Percentiles rank a stretch among this genome's conserved stretches.
Conservation (phyloP, 2,888 invertebrate genomes). For the Erpobdella octoculata region DNA sequence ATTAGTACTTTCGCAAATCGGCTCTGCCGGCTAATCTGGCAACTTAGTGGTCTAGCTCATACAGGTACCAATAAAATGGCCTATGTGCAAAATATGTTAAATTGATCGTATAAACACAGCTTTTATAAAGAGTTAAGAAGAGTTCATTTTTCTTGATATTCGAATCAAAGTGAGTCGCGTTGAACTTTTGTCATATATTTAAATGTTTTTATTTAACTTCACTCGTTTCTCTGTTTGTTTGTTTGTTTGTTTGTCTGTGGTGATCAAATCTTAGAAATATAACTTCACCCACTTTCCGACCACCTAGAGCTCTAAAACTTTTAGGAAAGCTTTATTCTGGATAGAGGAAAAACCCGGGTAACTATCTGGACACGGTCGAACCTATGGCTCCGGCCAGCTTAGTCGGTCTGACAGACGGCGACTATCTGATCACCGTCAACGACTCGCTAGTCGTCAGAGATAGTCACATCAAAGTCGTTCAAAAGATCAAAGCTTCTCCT, state of each 20-base stretch:
- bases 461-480: slow-evolving; percentile 65
- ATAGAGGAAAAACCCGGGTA: slow-evolving; percentile 26
- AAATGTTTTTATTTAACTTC: background rate
- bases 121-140: too few species aligned
- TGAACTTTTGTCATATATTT: too few species aligned
- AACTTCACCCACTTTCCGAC: background rate
- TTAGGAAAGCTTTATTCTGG: slow-evolving; percentile 29
- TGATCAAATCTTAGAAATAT: slow-evolving; percentile 6
- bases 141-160: too few species aligned
- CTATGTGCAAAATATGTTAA: too few species aligned
- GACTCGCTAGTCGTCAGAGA: slow-evolving; percentile 16
- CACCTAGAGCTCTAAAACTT: background rate
- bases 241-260: too few species aligned
- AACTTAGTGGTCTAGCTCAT: too few species aligned
- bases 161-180: too few species aligned
- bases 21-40: too few species aligned
- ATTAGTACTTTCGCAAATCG: too few species aligned
- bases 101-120: too few species aligned
- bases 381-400: slow-evolving; percentile 29
- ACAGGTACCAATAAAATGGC: too few species aligned
- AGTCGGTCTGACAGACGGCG: slow-evolving; percentile 29
- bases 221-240: too few species aligned
- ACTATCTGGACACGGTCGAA: slow-evolving; percentile 31
- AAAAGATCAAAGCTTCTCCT: slow-evolving; percentile 70
- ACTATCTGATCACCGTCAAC: slow-evolving; percentile 32